A percentile compares a stretch with the other conserved stretches of the same genome.
These are phyloP conservation scores for Cynopterus brachyotis DNA, from an alignment of 2,113 vertebrate species.

Conservation along the genomic window DNA sequence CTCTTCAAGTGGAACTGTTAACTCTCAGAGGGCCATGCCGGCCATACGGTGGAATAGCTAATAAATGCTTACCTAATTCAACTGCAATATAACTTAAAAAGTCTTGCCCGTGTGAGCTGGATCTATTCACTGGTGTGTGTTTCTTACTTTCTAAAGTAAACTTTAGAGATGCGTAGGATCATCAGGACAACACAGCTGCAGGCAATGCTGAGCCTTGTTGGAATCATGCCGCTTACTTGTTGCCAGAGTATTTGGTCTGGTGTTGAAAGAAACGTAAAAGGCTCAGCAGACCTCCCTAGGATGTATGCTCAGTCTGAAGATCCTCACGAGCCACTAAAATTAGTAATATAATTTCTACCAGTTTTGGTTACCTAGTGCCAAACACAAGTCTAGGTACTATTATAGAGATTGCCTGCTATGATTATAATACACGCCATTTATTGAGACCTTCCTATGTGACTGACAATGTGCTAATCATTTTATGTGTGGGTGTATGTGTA, in stretches of 20 bases:
- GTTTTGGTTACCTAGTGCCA: background rate
- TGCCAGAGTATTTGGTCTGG: background rate
- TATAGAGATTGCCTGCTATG: background rate
- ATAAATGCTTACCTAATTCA: background rate
- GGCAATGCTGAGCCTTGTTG: background rate
- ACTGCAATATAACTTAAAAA: background rate
- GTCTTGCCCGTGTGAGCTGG: background rate
- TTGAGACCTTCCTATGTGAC: background rate
- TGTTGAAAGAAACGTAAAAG: background rate
- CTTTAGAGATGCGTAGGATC: background rate
- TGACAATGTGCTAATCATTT: background rate
- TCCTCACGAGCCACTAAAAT: background rate
- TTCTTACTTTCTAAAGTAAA: slow-evolving; percentile 9
- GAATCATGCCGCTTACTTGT: background rate
- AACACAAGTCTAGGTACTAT: background rate
- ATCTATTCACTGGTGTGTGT: background rate
- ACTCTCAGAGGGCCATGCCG: background rate
- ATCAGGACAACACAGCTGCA: background rate
- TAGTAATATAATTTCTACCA: background rate
- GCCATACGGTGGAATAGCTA: background rate
- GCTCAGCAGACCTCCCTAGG: background rate
- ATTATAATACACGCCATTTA: background rate
- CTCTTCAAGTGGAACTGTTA: background rate
- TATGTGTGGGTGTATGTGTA: no score
- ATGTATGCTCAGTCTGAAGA: background rate